A percentile compares a stretch with the other conserved stretches of the same genome.
These are phyloP conservation scores for Camponotus fellah DNA, from an alignment of 2,888 invertebrate genomes.

Conservation along the genomic window DNA sequence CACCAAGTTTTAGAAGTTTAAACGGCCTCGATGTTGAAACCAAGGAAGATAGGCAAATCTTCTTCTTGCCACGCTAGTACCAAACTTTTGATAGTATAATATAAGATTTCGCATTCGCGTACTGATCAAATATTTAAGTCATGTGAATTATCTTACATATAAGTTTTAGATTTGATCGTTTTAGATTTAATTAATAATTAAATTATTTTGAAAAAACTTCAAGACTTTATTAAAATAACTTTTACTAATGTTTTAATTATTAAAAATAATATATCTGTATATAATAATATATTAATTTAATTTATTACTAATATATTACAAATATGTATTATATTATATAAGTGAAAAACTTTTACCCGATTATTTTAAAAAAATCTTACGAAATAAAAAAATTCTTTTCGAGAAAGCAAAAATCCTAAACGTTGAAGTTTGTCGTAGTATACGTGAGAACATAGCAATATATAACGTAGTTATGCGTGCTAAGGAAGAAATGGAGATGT, in stretches of 20 bases:
- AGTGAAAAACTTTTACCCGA: background rate
- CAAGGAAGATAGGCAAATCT: slow-evolving; percentile 31
- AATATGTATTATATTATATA: background rate
- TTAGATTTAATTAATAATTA: background rate
- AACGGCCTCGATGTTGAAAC: slow-evolving; percentile 30
- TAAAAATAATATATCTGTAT: background rate
- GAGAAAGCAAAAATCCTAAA: background rate
- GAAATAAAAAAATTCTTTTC: background rate
- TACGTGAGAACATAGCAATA: background rate
- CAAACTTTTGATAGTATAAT: slow-evolving; percentile 48
- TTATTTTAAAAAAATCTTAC: background rate
- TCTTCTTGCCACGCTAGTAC: slow-evolving; percentile 31
- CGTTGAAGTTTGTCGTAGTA: background rate
- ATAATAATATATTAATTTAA: background rate
- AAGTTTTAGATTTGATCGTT: background rate
- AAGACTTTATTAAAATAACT: background rate
- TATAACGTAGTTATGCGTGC: slow-evolving; percentile 1
- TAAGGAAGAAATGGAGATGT: slow-evolving; percentile 23
- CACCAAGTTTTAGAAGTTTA: slow-evolving; percentile 49
- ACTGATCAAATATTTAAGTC: slow-evolving; percentile 47
- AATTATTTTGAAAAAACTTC: background rate
- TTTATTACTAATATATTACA: background rate
- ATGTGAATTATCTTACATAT: background rate
- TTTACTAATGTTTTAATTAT: background rate
- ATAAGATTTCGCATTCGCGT: slow-evolving; percentile 27